Conservation (phyloP, 2,888 invertebrate species). For the Drosophila melanosoma region DNA sequence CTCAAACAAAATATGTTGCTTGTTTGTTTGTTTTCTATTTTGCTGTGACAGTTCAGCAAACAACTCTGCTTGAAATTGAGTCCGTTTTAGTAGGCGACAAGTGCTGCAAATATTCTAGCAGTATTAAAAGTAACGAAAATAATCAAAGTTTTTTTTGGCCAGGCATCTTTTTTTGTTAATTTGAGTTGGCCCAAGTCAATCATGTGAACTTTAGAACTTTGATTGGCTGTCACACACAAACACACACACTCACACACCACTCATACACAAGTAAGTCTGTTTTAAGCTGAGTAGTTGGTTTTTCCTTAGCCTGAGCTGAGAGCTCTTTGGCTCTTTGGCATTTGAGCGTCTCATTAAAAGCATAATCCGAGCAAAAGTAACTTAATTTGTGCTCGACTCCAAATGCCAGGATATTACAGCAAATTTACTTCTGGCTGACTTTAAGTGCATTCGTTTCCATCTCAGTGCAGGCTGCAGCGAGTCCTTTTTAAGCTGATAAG, state of each 20-base stretch:
- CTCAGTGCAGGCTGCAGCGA: conserved; percentile 29
- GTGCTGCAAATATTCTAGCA: background rate
- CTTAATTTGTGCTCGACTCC: conserved; percentile 33
- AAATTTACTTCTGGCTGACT: conserved; percentile 2
- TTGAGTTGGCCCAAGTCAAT: conserved; percentile 73
- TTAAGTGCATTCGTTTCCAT: conserved; percentile 45
- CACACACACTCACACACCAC: background rate
- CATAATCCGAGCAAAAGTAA: conserved; percentile 32
- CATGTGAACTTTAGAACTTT: conserved; percentile 76
- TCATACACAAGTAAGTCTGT: conserved; percentile 2
- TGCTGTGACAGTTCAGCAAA: conserved; percentile 18
- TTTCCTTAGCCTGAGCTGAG: background rate
- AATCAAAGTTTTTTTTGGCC: conserved; percentile 55
- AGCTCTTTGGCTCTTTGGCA: background rate
- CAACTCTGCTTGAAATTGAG: conserved; percentile 43
- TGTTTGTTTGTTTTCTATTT: conserved; percentile 4
- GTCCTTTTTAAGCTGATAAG: conserved; percentile 51
- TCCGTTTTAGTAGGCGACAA: conserved; percentile 30
- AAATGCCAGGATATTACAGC: conserved; percentile 9
- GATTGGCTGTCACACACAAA: conserved; percentile 51
- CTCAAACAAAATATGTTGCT: conserved; percentile 1
- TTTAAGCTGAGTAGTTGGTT: conserved; percentile 6
- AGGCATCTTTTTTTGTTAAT: conserved; percentile 69
- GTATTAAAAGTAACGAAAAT: conserved; percentile 43
- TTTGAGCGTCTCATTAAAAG: conserved; percentile 27